A percentile compares a stretch with the other conserved stretches of the same genome.
Evolutionary conservation across 2,888 invertebrate genomes (phyloP).

Genomic region (Maniola hyperantus): DNA sequence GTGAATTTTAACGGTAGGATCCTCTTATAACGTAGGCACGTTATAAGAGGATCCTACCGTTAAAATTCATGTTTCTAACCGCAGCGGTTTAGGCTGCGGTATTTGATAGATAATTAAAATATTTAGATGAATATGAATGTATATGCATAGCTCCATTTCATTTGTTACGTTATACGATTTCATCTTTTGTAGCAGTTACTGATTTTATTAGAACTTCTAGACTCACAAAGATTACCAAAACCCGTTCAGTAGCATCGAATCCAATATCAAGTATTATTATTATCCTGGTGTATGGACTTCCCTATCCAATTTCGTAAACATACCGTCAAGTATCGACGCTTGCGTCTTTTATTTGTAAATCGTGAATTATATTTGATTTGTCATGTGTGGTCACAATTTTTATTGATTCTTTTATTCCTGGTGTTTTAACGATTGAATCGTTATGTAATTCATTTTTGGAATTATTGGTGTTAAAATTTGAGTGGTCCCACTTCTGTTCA

Average conservation of each 20-base stretch:
- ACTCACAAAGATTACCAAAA: background rate
- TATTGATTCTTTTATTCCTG: background rate
- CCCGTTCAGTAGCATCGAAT: background rate
- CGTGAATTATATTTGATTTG: conserved; percentile 5
- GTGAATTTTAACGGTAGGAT: no score
- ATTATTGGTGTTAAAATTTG: background rate
- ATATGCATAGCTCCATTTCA: no score
- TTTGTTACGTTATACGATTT: no score
- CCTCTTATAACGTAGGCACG: no score
- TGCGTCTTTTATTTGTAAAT: conserved; percentile 13
- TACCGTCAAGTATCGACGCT: conserved; percentile 27
- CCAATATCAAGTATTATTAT: background rate
- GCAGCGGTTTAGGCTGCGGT: no score
- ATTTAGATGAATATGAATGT: no score
- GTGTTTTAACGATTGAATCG: background rate
- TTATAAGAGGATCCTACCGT: no score
- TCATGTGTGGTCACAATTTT: background rate
- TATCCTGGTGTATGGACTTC: conserved; percentile 18
- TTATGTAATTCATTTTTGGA: background rate
- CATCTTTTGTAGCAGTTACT: background rate
- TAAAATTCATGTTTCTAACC: no score
- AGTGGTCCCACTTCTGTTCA: background rate
- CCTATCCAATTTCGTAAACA: conserved; percentile 12
- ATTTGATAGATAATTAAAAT: no score
- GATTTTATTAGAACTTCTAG: background rate